These are phyloP conservation scores for Nixonia krombeini DNA, from an alignment of 1,140 invertebrate genomes.

Conservation along the genomic window DNA sequence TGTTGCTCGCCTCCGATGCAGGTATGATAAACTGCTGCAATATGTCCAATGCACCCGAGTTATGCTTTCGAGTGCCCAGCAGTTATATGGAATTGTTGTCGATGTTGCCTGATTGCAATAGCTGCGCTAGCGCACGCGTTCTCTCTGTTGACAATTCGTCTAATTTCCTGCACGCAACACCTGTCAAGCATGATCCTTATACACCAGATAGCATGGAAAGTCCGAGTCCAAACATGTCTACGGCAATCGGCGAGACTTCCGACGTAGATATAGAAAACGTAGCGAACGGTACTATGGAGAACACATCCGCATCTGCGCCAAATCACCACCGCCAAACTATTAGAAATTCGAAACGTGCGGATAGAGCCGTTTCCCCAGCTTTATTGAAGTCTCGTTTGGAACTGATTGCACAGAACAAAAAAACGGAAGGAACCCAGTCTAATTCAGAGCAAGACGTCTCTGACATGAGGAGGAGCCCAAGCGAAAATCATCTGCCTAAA, in stretches of 20 bases:
- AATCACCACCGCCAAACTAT: slow-evolving; percentile 7
- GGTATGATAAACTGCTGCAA: slow-evolving; percentile 81
- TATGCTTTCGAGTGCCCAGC: slow-evolving; percentile 73
- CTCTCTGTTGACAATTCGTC: slow-evolving; percentile 59
- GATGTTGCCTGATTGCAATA: slow-evolving; percentile 68
- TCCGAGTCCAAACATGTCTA: slow-evolving; percentile 76
- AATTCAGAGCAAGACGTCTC: slow-evolving; percentile 3
- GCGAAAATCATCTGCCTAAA: slow-evolving; percentile 46
- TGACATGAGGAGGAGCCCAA: slow-evolving; percentile 46
- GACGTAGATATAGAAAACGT: slow-evolving; percentile 45
- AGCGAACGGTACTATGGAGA: slow-evolving; percentile 37
- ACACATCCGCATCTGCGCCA: neutral
- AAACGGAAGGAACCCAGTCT: slow-evolving; percentile 14
- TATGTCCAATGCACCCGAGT: slow-evolving; percentile 66
- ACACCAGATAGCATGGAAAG: slow-evolving; percentile 84
- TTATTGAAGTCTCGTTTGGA: slow-evolving; percentile 73
- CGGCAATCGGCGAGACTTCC: slow-evolving; percentile 40
- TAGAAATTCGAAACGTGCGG: slow-evolving; percentile 34
- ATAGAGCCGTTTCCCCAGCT: slow-evolving; percentile 73
- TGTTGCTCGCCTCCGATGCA: slow-evolving; percentile 80
- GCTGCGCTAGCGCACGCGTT: slow-evolving; percentile 54
- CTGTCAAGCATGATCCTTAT: slow-evolving; percentile 78
- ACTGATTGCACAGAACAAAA: slow-evolving; percentile 51
- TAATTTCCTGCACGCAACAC: slow-evolving; percentile 73
- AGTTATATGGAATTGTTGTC: slow-evolving; percentile 67